phyloP scores from a whole-genome alignment of 2,113 vertebrate genomes.

The Anser cygnoides region DNA sequence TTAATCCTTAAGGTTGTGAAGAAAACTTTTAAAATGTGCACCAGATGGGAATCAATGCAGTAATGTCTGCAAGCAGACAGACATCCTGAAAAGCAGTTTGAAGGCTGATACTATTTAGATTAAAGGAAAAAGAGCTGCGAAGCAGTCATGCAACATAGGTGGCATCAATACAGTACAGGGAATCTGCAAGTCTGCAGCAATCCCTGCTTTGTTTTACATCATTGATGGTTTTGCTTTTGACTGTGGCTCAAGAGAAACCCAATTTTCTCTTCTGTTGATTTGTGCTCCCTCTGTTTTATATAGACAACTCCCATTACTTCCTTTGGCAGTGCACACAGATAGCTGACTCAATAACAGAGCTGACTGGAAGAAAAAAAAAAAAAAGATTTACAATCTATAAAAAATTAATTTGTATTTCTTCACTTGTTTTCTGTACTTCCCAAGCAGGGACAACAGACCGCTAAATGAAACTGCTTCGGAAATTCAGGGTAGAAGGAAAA shows the following conservation, averaged over 20 bases:
- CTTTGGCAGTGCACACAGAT: background rate
- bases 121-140: background rate
- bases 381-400: background rate
- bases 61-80: constrained; percentile 28
- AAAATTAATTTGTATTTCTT: background rate
- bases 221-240: background rate
- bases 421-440: background rate
- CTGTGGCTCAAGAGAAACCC: constrained; percentile 3
- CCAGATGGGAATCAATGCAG: constrained; percentile 48
- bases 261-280: constrained; percentile 41
- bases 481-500: background rate
- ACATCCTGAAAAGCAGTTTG: background rate
- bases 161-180: background rate
- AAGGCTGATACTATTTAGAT: background rate
- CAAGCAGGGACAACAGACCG: background rate
- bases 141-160: background rate
- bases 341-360: background rate
- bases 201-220: background rate
- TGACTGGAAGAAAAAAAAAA: background rate
- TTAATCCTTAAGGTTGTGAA: background rate
- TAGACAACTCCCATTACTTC: constrained; percentile 39
- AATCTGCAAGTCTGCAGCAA: background rate
- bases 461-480: background rate
- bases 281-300: constrained; percentile 19
- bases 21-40: constrained; percentile 16